phyloP scores from a whole-genome alignment of 2,888 invertebrate species.

The Eristalis arbustorum region DNA sequence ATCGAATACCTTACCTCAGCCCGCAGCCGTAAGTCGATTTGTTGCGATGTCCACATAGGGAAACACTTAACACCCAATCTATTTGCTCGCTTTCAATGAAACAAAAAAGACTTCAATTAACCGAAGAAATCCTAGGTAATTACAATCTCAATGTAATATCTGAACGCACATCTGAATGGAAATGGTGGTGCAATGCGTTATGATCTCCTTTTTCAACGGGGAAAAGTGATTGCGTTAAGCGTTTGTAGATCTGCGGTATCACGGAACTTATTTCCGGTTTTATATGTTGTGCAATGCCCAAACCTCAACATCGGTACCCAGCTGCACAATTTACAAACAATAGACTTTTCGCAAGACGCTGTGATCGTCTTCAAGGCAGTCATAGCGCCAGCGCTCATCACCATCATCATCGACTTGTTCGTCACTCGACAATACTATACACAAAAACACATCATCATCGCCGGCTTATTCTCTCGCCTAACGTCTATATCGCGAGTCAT shows the following conservation, averaged over 20 bases:
- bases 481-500: background rate
- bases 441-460: constrained; percentile 11
- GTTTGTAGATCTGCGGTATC: constrained; percentile 27
- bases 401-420: constrained; percentile 47
- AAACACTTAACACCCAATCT: background rate
- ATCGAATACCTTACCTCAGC: background rate
- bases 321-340: constrained; percentile 44
- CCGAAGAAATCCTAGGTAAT: constrained; percentile 20
- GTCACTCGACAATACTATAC: constrained; percentile 16
- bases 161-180: constrained; percentile 3
- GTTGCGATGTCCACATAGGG: background rate
- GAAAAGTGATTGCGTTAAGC: constrained; percentile 18
- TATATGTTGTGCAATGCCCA: constrained; percentile 46
- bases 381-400: constrained; percentile 5
- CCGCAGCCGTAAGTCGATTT: background rate
- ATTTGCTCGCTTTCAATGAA: background rate
- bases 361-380: constrained; percentile 23
- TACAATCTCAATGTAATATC: constrained; percentile 11
- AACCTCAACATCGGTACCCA: constrained; percentile 14
- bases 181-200: constrained; percentile 27
- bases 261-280: constrained; percentile 64
- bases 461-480: constrained; percentile 35
- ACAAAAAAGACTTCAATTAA: constrained; percentile 1
- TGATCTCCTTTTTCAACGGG: constrained; percentile 26
- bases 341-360: constrained; percentile 59